A percentile compares a stretch with the other conserved stretches of the same genome.
These are phyloP conservation scores for Adela reaumurella DNA, from an alignment of 2,888 invertebrate species.

Conservation along the genomic window DNA sequence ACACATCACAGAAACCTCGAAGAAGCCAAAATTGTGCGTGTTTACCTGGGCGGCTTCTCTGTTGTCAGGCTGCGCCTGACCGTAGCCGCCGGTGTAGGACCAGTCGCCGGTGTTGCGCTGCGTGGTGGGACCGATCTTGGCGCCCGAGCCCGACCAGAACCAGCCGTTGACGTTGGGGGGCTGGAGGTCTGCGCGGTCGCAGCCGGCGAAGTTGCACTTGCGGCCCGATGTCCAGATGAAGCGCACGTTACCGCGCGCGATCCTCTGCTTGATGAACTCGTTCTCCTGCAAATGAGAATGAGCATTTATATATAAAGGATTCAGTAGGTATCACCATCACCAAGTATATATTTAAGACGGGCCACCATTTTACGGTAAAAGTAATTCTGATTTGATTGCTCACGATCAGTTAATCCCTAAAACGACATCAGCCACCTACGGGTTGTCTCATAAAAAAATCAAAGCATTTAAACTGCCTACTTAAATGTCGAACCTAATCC, in stretches of 20 bases:
- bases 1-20: too few relatives aligned
- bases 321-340: too few relatives aligned
- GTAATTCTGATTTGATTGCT: too few relatives aligned
- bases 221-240: constrained; percentile 92
- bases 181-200: constrained; percentile 76
- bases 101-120: constrained; percentile 88
- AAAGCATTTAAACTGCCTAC: too few relatives aligned
- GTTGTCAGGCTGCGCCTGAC: constrained; percentile 86
- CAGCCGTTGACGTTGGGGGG: constrained; percentile 85
- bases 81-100: constrained; percentile 85
- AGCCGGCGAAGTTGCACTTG: constrained; percentile 90
- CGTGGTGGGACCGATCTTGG: constrained; percentile 84
- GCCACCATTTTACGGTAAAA: too few relatives aligned
- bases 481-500: too few relatives aligned
- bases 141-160: constrained; percentile 94
- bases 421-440: too few relatives aligned
- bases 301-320: too few relatives aligned
- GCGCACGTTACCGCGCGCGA: constrained; percentile 71
- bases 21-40: too few relatives aligned
- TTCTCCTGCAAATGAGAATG: constrained; percentile 69
- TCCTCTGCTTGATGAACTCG: constrained; percentile 84
- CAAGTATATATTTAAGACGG: too few relatives aligned
- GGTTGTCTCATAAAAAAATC: too few relatives aligned
- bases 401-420: too few relatives aligned
- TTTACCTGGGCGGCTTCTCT: constrained; percentile 82